phyloP scores from a whole-genome alignment of 2,888 invertebrate species.

The Julus scanicus region DNA sequence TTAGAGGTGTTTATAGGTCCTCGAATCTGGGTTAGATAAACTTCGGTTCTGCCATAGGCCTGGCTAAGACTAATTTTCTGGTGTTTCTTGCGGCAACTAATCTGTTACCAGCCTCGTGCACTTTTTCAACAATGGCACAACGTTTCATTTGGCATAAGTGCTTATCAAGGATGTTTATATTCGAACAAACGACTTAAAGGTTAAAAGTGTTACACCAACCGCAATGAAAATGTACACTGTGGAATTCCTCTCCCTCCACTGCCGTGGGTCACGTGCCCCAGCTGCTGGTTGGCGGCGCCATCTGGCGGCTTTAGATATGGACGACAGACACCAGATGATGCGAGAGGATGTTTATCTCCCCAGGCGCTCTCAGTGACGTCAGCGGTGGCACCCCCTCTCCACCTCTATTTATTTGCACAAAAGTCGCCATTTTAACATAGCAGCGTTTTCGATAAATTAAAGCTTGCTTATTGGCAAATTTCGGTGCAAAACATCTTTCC shows the following conservation, averaged over 20 bases:
- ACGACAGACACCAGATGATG: not conserved
- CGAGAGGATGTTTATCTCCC: not conserved
- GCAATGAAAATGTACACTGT: not conserved
- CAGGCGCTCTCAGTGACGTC: conserved; percentile 14
- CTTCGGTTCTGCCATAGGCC: not conserved
- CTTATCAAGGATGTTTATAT: conserved; percentile 15
- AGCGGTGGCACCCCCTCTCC: not conserved
- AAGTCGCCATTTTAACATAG: not conserved
- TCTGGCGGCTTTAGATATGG: not conserved
- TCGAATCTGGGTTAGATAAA: conserved; percentile 19
- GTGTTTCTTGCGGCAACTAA: too few relatives aligned
- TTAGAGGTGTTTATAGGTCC: not conserved
- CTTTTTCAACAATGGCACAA: conserved; percentile 17
- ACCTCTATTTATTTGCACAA: not conserved
- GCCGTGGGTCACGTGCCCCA: not conserved
- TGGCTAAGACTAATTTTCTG: not conserved
- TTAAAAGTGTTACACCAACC: conserved; percentile 2
- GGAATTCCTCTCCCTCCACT: not conserved
- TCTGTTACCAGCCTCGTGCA: conserved; percentile 16
- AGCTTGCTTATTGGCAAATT: too few relatives aligned
- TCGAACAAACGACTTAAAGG: conserved; percentile 10
- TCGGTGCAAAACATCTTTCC: not conserved
- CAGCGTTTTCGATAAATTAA: not conserved
- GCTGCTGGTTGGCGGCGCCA: not conserved
- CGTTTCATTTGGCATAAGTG: conserved; percentile 32